These are phyloP conservation scores for Pristionchus maxplancki DNA, from an alignment of 2,888 invertebrate genomes.

Conservation along the genomic window DNA sequence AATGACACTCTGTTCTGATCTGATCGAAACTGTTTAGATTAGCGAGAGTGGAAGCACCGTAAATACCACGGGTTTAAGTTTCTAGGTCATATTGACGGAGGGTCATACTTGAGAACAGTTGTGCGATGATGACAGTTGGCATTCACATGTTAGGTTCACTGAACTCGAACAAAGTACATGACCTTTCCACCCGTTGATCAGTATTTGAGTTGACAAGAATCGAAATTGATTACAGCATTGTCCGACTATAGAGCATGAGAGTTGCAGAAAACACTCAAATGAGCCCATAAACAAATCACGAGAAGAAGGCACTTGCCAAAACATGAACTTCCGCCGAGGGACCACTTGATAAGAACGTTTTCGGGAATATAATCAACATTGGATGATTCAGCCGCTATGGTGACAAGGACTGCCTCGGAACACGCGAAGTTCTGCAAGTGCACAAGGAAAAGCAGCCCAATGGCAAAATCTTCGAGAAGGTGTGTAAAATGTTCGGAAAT, in stretches of 20 bases:
- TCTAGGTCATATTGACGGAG: background rate
- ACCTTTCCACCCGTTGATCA: background rate
- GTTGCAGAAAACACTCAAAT: too few relatives aligned
- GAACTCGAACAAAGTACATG: slow-evolving; percentile 29
- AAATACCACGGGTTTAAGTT: too few relatives aligned
- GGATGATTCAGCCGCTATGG: slow-evolving; percentile 66
- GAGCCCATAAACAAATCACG: too few relatives aligned
- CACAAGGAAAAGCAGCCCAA: slow-evolving; percentile 95
- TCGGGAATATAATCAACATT: too few relatives aligned
- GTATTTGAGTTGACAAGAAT: background rate
- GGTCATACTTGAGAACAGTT: background rate
- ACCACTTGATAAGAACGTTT: too few relatives aligned
- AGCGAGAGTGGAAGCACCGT: too few relatives aligned
- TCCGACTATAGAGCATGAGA: too few relatives aligned
- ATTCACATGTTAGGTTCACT: background rate
- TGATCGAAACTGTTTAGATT: too few relatives aligned
- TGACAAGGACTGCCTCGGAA: slow-evolving; percentile 78
- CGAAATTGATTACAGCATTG: background rate
- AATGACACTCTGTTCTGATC: background rate
- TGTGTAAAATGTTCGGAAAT: slow-evolving; percentile 74
- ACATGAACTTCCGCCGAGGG: too few relatives aligned
- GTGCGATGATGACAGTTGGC: slow-evolving; percentile 2
- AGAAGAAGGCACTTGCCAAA: too few relatives aligned
- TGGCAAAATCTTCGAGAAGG: slow-evolving; percentile 95
- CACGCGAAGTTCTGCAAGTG: slow-evolving; percentile 83